Evolutionary conservation across 2,888 invertebrate species (phyloP), one percentile per base, ranked within the genome.

Genomic region (Leucophenga montana): DNA sequence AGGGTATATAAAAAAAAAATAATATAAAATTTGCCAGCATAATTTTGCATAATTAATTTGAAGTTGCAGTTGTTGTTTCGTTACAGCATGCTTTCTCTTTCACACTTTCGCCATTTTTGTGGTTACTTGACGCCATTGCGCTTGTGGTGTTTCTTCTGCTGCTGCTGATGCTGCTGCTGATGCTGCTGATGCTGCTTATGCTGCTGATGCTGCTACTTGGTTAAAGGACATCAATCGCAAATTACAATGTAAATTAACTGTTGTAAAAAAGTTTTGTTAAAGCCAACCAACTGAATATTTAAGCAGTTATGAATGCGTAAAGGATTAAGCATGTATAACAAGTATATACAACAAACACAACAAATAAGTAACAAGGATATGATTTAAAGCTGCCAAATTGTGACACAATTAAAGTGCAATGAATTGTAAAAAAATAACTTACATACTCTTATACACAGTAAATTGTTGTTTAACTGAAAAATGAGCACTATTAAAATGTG

Each of bases 241-340:
- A 77, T 75, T 71, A 73, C 74, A 74, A 73, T 74, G 72, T 75
- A 78, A 78, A 78, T 77, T 77, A 74, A 78, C 75, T 75, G 70
- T 53, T 71, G 61, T 68, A 73, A 70, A 67, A 79, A 75, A 71
- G 39, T 39, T 39, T 11, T 3, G 1, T 59, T 56, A 44, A 72
- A 27, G 8, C 56, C 70, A 62, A 71, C 68, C 65, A 56, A 69
- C 71, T 70, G 72, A 67, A 77, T 75, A 73, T 73, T 74, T 57
- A 70, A 78, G 33, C 69, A 80, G 76, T 69, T 66, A 70, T 71
- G 71, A 72, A 72, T 27, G 62, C 20, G 20, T 46, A 22, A 56
- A 27, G 27, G 44, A 67, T 67, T 50, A 33, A 53, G 50, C 31
- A 65, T 61, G 11, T n/a, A n/a, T n/a, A 39, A 16, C 39, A 61